Evolutionary conservation across 1,140 invertebrate species (phyloP), one percentile per base, ranked within the genome.

Genomic region (Pachyrhynchus sulphureomaculatus): DNA sequence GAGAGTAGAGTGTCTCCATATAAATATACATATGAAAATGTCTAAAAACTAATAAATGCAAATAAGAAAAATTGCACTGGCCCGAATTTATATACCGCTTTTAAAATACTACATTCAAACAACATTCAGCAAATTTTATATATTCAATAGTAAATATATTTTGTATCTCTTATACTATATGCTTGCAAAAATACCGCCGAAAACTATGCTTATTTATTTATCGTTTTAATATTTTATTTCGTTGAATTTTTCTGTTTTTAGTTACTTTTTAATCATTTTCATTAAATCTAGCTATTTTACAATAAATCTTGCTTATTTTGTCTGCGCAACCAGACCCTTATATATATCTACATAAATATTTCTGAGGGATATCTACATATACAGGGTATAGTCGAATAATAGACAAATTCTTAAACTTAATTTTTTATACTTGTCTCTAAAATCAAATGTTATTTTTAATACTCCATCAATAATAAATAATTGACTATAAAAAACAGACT

Each of bases 171-270:
- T 52, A 63, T 63, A 37, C 57, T 64, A 62, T 62, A 68, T 62
- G 51, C 67, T 72, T 76, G 75, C 72, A 76, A 76, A 76, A 76
- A 76, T 76, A 76, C 72, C 70, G 72, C 71, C 71, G 69, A 72
- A 49, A 73, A 75, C 69, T 67, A 69, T 65, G 53, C 37, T 72
- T 71, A 67, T 65, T 70, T 68, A n/a, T n/a, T 60, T 67, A 61
- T 63, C 64, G 17, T 57, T 33, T 62, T 21, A 34, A 29, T 32
- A 9, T 29, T 2, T 20, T 34, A n/a, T 24, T 37, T 33, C 10
- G 29, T 42, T 52, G 41, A 18, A 18, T 4, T 34, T 37, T 57
- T 51, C n/a, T 33, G 17, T 51, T 64, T 59, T 59, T 41, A 47
- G 12, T 26, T 48, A 20, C 2, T 49, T 57, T 62, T 66, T 56